Evolutionary conservation across 2,797 vertebrate species (phyloP).

Genomic region (Amniataba percoides): DNA sequence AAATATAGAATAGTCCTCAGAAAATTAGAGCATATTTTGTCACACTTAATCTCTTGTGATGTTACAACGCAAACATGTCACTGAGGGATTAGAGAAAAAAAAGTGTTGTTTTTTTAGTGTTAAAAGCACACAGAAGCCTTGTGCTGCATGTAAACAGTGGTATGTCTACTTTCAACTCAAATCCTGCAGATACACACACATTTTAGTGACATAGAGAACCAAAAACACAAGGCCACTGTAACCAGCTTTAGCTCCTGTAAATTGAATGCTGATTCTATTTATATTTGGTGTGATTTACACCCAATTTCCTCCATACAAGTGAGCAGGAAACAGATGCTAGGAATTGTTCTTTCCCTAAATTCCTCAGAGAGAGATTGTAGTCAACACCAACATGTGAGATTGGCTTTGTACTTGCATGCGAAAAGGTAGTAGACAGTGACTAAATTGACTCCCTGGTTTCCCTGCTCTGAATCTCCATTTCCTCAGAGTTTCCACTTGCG

Average conservation of each 20-base stretch:
- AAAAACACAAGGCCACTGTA: conserved; percentile 64
- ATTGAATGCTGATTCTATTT: conserved; percentile 91
- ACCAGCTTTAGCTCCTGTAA: conserved; percentile 78
- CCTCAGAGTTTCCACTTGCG: conserved; percentile 96
- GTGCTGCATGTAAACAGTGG: conserved; percentile 24
- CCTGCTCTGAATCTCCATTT: conserved; percentile 92
- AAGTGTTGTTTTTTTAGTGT: conserved; percentile 10
- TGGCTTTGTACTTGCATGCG: conserved; percentile 93
- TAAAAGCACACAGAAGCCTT: conserved; percentile 13
- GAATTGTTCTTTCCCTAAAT: conserved; percentile 93
- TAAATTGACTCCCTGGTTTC: conserved; percentile 90
- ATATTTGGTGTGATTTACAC: conserved; percentile 92
- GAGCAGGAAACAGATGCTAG: conserved; percentile 99
- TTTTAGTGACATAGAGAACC: conserved; percentile 38
- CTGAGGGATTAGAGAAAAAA: not conserved
- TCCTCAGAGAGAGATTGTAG: conserved; percentile 91
- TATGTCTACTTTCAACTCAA: conserved; percentile 24
- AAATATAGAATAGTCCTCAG: not conserved
- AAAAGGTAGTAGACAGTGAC: conserved; percentile 89
- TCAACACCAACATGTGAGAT: conserved; percentile 86
- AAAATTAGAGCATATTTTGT: not conserved
- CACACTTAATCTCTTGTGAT: not conserved
- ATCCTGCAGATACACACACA: conserved; percentile 17
- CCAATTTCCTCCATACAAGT: conserved; percentile 92
- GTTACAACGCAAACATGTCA: not conserved